Conservation (phyloP, 2,113 vertebrate genomes). For the Recurvirostra avosetta region DNA sequence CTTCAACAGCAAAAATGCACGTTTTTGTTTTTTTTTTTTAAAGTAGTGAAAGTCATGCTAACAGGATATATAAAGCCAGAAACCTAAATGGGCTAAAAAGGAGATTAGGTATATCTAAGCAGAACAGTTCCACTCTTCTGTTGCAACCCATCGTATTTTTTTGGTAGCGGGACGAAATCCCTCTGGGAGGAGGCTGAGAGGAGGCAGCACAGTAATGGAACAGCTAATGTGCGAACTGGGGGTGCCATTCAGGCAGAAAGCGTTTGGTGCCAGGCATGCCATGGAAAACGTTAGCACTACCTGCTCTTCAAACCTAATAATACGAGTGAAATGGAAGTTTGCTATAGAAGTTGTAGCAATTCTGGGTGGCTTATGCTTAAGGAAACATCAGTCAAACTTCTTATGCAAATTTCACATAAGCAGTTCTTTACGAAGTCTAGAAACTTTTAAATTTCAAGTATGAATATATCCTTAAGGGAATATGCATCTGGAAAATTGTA, state of each 20-base stretch:
- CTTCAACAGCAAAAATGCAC: neutral
- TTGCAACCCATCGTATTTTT: neutral
- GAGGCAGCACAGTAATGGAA: too few species aligned
- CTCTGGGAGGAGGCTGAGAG: too few species aligned
- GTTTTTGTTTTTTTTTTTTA: neutral
- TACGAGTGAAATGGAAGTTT: neutral
- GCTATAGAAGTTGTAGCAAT: neutral
- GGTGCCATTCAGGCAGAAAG: neutral
- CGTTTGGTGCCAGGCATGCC: neutral
- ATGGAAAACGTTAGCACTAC: neutral
- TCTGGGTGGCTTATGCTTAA: neutral
- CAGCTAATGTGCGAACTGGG: neutral
- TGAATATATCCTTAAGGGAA: neutral
- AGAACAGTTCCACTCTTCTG: neutral
- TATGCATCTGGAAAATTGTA: neutral
- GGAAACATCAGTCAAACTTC: neutral
- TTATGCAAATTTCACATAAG: neutral
- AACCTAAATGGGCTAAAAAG: neutral
- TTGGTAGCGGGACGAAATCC: rapidly evolving
- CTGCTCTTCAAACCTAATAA: neutral
- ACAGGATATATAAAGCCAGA: neutral
- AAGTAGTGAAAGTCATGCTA: neutral
- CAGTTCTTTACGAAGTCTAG: neutral
- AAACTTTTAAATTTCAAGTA: neutral
- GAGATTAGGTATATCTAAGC: neutral